Percentiles rank a stretch among this genome's conserved stretches.
Evolutionary conservation across 2,113 vertebrate species (phyloP).

Genomic region (Dicaeum eximium): DNA sequence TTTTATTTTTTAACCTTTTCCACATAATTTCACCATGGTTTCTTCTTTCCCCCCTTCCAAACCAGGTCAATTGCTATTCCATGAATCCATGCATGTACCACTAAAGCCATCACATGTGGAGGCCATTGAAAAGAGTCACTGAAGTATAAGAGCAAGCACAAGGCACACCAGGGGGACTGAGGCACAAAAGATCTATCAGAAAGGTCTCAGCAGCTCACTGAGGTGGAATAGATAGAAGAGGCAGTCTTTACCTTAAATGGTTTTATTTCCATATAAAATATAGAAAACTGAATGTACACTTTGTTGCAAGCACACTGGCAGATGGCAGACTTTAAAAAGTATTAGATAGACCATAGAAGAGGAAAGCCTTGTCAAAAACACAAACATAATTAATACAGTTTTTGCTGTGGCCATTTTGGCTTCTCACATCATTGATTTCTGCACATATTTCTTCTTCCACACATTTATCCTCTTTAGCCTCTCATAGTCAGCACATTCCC

Average conservation of each 20-base stretch:
- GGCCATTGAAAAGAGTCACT: not conserved
- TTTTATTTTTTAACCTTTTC: not conserved
- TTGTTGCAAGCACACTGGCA: not conserved
- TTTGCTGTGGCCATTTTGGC: not conserved
- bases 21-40: not conserved
- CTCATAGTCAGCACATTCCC: not conserved
- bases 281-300: not conserved
- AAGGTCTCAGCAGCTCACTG: not conserved
- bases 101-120: not conserved
- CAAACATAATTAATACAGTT: not conserved
- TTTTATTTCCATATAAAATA: not conserved
- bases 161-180: accelerated
- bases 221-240: not conserved
- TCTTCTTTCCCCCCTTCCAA: not conserved
- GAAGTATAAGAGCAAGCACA: not conserved
- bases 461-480: not conserved
- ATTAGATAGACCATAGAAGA: not conserved
- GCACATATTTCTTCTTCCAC: not conserved
- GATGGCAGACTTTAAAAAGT: not conserved
- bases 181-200: not conserved
- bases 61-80: not conserved
- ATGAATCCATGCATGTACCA: not conserved
- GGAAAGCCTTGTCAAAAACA: not conserved
- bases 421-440: not conserved
- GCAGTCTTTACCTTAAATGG: not conserved